Percentiles rank a stretch among this genome's conserved stretches.
Evolutionary conservation across 2,888 invertebrate genomes (phyloP).

Genomic region (Portevinia maculata): DNA sequence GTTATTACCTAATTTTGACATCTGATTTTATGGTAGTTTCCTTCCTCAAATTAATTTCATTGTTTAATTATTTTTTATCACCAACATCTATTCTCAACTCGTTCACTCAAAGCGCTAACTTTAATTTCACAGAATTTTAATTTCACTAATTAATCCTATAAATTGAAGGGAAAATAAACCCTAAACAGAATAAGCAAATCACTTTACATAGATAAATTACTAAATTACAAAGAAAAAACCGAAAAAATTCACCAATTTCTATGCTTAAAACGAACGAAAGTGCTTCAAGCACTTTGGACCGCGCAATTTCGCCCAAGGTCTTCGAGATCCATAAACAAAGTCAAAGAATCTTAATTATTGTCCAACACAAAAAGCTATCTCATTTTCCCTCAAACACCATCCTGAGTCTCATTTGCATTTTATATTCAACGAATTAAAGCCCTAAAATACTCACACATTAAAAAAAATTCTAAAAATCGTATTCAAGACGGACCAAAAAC

Average conservation of each 20-base stretch:
- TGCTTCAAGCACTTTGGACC: slow-evolving; percentile 8
- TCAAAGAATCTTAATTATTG: slow-evolving; percentile 44
- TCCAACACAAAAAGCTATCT: slow-evolving; percentile 7
- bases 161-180: slow-evolving; percentile 2
- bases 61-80: not conserved
- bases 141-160: slow-evolving; percentile 4
- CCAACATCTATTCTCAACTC: not conserved
- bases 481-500: slow-evolving; percentile 2
- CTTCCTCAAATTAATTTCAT: too few relatives aligned
- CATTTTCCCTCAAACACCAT: slow-evolving; percentile 24
- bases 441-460: slow-evolving; percentile 5
- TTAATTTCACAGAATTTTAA: not conserved
- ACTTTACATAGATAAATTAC: slow-evolving; percentile 32
- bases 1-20: not conserved
- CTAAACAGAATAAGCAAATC: slow-evolving; percentile 24
- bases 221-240: not conserved
- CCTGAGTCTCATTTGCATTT: slow-evolving; percentile 4
- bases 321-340: slow-evolving; percentile 34
- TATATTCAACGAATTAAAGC: slow-evolving; percentile 21
- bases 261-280: not conserved
- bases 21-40: not conserved
- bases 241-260: slow-evolving; percentile 6
- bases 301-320: slow-evolving; percentile 27
- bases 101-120: not conserved
- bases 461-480: slow-evolving; percentile 7